A percentile compares a stretch with the other conserved stretches of the same genome.
phyloP scores from a whole-genome alignment of 35 echinoderm and acorn worm genomes.

The Eucidaris tribuloides region DNA sequence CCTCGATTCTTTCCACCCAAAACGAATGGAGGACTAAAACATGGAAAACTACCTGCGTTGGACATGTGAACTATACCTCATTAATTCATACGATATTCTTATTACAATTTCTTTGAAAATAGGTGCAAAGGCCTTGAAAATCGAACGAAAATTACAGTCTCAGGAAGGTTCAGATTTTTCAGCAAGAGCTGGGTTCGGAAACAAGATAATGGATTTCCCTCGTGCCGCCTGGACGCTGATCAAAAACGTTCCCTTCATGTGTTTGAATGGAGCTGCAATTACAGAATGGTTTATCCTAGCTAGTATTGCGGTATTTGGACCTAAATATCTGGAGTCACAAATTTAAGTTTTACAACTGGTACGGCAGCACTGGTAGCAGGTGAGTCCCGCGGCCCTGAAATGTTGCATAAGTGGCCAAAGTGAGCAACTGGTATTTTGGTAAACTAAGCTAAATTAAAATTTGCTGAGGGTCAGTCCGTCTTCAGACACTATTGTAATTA shows the following conservation, averaged over 20 bases:
- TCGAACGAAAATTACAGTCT: neutral
- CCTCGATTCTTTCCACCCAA: too few species aligned
- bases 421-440: too few species aligned
- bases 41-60: too few species aligned
- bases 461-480: too few species aligned
- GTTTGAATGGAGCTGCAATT: conserved; percentile 39
- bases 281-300: conserved; percentile 69
- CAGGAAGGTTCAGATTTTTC: conserved; percentile 7
- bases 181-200: conserved; percentile 20
- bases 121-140: neutral
- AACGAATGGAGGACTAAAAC: too few species aligned
- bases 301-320: conserved; percentile 70
- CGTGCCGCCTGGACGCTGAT: conserved; percentile 48
- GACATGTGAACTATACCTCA: too few species aligned
- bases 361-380: conserved; percentile 68
- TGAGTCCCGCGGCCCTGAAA: neutral
- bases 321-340: conserved; percentile 79
- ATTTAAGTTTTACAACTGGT: conserved; percentile 59
- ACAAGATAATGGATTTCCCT: conserved; percentile 59
- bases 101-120: neutral
- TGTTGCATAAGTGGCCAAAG: too few species aligned
- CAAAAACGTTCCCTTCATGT: conserved; percentile 70
- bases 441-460: too few species aligned
- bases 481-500: too few species aligned
- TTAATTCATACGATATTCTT: too few species aligned